Percentiles rank a stretch among this genome's conserved stretches.
phyloP scores from a whole-genome alignment of 2,888 invertebrate genomes.

The Melinaea menophilus region DNA sequence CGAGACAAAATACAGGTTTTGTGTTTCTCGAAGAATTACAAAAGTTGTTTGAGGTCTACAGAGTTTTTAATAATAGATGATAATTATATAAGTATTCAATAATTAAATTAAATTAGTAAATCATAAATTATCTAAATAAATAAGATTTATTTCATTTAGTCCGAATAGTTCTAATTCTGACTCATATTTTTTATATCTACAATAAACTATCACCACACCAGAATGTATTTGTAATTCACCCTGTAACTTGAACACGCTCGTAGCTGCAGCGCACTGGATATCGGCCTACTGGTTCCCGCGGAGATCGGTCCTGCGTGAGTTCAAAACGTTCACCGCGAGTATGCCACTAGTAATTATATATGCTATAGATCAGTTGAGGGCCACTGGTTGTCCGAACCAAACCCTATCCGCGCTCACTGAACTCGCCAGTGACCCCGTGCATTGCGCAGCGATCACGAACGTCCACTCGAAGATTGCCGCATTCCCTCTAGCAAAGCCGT shows the following conservation, averaged over 20 bases:
- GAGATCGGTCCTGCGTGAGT: constrained; percentile 66
- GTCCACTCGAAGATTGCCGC: constrained; percentile 56
- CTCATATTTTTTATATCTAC: no score
- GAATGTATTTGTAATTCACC: no score
- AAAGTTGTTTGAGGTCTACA: no score
- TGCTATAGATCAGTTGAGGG: constrained; percentile 58
- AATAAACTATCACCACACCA: no score
- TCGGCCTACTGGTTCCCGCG: constrained; percentile 47
- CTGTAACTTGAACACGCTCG: constrained; percentile 41
- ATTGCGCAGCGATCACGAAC: constrained; percentile 59
- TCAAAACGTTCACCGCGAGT: not conserved
- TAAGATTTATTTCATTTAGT: no score
- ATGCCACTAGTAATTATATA: not conserved
- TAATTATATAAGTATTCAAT: no score
- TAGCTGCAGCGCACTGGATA: constrained; percentile 39
- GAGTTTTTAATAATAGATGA: no score
- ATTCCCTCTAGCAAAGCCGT: constrained; percentile 55
- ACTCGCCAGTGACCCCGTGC: constrained; percentile 52
- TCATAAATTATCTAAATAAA: no score
- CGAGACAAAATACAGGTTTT: no score
- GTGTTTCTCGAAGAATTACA: no score
- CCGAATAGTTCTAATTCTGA: no score
- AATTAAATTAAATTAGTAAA: no score
- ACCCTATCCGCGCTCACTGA: constrained; percentile 42
- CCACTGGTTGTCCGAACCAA: constrained; percentile 52